These are phyloP conservation scores for Athalia circularis DNA, from an alignment of 2,888 invertebrate genomes.

Conservation along the genomic window DNA sequence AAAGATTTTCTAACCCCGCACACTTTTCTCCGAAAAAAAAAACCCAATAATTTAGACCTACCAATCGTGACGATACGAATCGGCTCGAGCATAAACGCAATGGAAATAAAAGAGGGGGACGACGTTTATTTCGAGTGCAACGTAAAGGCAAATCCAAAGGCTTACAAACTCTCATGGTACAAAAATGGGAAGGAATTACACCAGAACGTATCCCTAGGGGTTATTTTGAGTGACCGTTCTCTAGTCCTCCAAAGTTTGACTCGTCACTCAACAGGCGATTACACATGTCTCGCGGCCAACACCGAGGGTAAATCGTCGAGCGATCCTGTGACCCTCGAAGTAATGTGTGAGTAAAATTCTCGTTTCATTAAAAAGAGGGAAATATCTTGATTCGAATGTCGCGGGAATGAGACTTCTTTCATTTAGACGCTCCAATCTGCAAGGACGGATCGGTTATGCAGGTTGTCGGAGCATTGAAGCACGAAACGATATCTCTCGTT, in stretches of 20 bases:
- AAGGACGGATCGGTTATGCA: slow-evolving; percentile 82
- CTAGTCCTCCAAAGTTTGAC: slow-evolving; percentile 90
- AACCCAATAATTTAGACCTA: slow-evolving; percentile 78
- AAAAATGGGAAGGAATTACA: slow-evolving; percentile 90
- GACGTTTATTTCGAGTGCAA: slow-evolving; percentile 93
- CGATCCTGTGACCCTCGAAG: slow-evolving; percentile 64
- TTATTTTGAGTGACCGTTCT: slow-evolving; percentile 87
- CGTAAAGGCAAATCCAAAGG: slow-evolving; percentile 88
- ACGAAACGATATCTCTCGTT: slow-evolving; percentile 88
- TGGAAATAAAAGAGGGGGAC: slow-evolving; percentile 92
- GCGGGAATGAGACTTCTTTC: neutral
- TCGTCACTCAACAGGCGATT: slow-evolving; percentile 89
- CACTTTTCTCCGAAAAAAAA: too few species aligned
- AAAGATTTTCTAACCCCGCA: too few species aligned
- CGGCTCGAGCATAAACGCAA: slow-evolving; percentile 88
- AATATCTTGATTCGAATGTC: neutral
- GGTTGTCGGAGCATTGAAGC: slow-evolving; percentile 90
- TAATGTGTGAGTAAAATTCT: slow-evolving; percentile 65
- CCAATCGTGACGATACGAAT: slow-evolving; percentile 88
- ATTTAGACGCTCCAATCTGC: slow-evolving; percentile 66
- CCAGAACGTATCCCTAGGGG: slow-evolving; percentile 87
- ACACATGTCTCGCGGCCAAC: slow-evolving; percentile 91
- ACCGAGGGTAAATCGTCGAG: slow-evolving; percentile 85
- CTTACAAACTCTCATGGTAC: slow-evolving; percentile 89
- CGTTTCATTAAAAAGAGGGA: neutral